Conservation (phyloP, 2,888 invertebrate genomes). For the Ectemnius lituratus region DNA sequence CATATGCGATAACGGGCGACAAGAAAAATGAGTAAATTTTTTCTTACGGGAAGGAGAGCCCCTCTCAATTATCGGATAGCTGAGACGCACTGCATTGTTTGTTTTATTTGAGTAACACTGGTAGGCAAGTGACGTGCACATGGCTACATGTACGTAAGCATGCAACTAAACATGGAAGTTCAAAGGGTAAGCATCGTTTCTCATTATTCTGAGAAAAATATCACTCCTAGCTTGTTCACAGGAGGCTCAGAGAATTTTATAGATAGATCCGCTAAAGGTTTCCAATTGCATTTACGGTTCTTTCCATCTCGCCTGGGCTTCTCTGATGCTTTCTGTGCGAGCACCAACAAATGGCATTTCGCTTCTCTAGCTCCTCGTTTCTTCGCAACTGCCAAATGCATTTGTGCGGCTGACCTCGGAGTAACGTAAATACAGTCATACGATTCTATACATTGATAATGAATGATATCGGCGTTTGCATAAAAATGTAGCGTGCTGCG, state of each 20-base stretch:
- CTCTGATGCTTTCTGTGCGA: conserved; percentile 23
- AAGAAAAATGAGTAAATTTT: conserved; percentile 21
- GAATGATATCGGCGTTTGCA: conserved; percentile 48
- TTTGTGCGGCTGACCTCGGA: conserved; percentile 41
- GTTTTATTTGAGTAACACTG: no score
- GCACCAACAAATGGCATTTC: conserved; percentile 50
- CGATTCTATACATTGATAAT: conserved; percentile 52
- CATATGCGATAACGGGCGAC: conserved; percentile 18
- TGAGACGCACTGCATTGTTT: no score
- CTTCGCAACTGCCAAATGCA: conserved; percentile 42
- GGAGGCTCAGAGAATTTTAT: conserved; percentile 22
- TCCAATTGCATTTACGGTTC: conserved; percentile 58
- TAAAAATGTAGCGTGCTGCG: conserved; percentile 56
- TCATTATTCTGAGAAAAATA: conserved; percentile 21
- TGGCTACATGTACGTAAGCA: neutral
- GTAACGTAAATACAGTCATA: conserved; percentile 55
- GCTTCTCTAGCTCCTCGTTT: conserved; percentile 47
- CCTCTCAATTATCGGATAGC: no score
- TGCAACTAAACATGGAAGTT: neutral
- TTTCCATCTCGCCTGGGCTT: conserved; percentile 27
- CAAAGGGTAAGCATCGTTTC: conserved; percentile 4
- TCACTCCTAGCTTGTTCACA: conserved; percentile 20
- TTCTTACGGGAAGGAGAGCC: no score
- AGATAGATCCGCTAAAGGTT: conserved; percentile 52
- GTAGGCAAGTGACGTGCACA: neutral